Percentiles rank a stretch among this genome's conserved stretches.
phyloP scores from a whole-genome alignment of 2,888 invertebrate species.

The Acrobasis suavella region DNA sequence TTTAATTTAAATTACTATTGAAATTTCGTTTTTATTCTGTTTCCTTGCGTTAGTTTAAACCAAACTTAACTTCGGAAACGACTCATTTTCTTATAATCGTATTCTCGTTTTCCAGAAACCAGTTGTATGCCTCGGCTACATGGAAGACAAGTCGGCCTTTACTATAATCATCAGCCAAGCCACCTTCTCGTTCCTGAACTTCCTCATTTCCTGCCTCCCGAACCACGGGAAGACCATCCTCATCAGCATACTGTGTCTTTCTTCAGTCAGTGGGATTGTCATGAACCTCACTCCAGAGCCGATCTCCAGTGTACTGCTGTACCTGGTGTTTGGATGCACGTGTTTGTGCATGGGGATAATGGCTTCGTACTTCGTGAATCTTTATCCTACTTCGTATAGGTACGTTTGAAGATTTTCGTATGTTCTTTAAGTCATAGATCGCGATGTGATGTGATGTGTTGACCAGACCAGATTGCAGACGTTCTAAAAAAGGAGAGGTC shows the following conservation, averaged over 20 bases:
- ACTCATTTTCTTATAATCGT: background rate
- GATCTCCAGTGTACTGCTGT: slow-evolving; percentile 66
- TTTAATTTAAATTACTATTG: too few species aligned
- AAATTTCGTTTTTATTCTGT: too few species aligned
- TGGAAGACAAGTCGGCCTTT: slow-evolving; percentile 83
- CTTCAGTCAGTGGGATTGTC: slow-evolving; percentile 77
- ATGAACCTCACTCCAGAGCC: slow-evolving; percentile 68
- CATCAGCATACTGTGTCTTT: slow-evolving; percentile 71
- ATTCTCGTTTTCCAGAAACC: slow-evolving; percentile 52
- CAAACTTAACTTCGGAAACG: too few species aligned
- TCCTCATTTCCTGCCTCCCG: slow-evolving; percentile 78
- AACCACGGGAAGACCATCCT: slow-evolving; percentile 79
- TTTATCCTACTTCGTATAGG: slow-evolving; percentile 73
- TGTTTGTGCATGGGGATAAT: slow-evolving; percentile 73
- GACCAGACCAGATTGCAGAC: too few species aligned
- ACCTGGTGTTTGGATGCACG: slow-evolving; percentile 69
- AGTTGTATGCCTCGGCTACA: slow-evolving; percentile 70
- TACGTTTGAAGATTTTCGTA: slow-evolving; percentile 36
- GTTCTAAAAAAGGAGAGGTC: too few species aligned
- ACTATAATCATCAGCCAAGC: slow-evolving; percentile 85
- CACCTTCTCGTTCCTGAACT: slow-evolving; percentile 83
- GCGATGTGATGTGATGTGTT: too few species aligned
- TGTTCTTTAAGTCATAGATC: too few species aligned
- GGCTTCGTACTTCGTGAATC: slow-evolving; percentile 71
- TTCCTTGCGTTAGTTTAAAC: too few species aligned